Evolutionary conservation across 2,888 invertebrate species (phyloP).

Genomic region (Acrocera orbiculus): DNA sequence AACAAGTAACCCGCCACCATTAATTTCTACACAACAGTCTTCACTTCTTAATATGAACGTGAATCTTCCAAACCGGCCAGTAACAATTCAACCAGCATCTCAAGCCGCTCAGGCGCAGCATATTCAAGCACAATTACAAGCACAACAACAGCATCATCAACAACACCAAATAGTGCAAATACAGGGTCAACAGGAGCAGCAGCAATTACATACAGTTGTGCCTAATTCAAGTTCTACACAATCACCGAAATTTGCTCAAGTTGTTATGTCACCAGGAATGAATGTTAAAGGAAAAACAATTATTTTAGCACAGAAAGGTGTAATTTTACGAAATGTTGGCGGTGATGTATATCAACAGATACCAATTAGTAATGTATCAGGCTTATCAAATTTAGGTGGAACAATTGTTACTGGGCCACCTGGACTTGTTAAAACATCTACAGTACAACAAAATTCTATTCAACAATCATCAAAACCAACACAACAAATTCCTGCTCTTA

Average conservation of each 20-base stretch:
- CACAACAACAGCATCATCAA: constrained; percentile 21
- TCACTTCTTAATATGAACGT: constrained; percentile 27
- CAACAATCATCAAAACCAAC: constrained; percentile 19
- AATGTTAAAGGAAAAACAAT: constrained; percentile 29
- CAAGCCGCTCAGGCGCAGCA: constrained; percentile 30
- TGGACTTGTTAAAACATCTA: constrained; percentile 24
- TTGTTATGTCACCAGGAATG: constrained; percentile 22
- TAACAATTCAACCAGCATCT: constrained; percentile 29
- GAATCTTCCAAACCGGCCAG: constrained; percentile 27
- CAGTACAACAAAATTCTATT: constrained; percentile 20
- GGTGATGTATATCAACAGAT: constrained; percentile 31
- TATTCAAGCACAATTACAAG: constrained; percentile 27
- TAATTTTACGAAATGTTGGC: constrained; percentile 29
- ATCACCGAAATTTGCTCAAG: constrained; percentile 30
- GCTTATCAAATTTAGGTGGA: constrained; percentile 19
- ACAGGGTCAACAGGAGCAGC: constrained; percentile 11
- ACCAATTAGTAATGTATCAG: constrained; percentile 28
- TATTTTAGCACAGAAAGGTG: constrained; percentile 29
- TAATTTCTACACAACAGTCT: constrained; percentile 26
- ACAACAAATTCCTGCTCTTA: constrained; percentile 27
- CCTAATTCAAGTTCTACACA: constrained; percentile 28
- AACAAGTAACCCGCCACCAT: constrained; percentile 26
- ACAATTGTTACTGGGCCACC: constrained; percentile 23
- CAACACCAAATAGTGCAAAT: constrained; percentile 9
- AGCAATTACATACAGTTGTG: constrained; percentile 25